Base-by-base conservation (phyloP, 1,140 invertebrate genomes). In the Spodoptera litura region DNA sequence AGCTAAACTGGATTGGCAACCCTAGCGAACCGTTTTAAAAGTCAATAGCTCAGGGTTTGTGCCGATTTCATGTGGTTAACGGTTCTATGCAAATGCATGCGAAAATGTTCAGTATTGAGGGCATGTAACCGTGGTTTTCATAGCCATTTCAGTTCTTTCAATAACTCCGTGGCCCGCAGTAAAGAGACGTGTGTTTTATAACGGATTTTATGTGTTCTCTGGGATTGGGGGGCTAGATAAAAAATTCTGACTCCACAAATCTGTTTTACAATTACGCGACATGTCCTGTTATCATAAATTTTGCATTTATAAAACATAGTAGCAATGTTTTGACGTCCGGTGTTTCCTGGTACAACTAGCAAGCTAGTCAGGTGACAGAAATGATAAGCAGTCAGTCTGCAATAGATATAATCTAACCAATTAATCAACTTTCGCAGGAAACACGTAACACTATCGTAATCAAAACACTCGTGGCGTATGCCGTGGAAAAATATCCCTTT, bases 21-120 rank as follows among this genome's bases (percentile, higher is more conserved):
- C 74, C 74, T 77, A 56, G 5, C 59, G 9, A 10, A 38, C 35
- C 25, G 31, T 66, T 77, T 66, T 66, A 68, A 77, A 56, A 66
- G 74, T 77, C 74, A 77, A 77, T 68, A 66, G 74, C 74, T 68
- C 27, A 66, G 74, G 52, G 52, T 76, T 75, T 66, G 51, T 66
- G 74, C 74, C 74, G 74, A 68, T 77, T 77, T 77, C 74, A 77
- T 62, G 74, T 68, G 44, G 74, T 66, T 77, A 77, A 77, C 74
- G 74, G 74, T 77, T 35, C 56, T 27, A 66, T 66, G 74, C 59
- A 77, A 77, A 77, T 77, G 61, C 61, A 77, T 76, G 61, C 74
- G 74, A 77, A 76, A 77, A 77, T 56, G 61, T 35, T 77, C 38
- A 77, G 51, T 66, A 77, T 77, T 68, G 74, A 31, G 74, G 74